Evolutionary conservation across 2,113 vertebrate genomes (phyloP).

Genomic region (Carollia perspicillata): DNA sequence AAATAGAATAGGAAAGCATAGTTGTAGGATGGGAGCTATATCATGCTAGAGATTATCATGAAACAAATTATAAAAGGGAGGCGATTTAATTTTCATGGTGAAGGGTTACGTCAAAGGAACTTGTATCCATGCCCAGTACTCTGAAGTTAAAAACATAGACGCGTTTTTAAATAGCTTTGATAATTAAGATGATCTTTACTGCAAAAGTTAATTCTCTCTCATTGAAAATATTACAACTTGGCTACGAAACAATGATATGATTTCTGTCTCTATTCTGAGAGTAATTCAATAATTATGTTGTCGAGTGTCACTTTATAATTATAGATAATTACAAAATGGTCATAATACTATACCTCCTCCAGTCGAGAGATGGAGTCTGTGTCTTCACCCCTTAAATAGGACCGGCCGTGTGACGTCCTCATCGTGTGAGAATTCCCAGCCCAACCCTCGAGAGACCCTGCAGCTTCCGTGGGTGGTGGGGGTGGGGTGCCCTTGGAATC

Average conservation of each 20-base stretch:
- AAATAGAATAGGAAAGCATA: background rate
- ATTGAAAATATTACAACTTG: background rate
- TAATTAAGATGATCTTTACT: background rate
- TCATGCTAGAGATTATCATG: background rate
- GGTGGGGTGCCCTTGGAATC: background rate
- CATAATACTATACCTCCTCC: background rate
- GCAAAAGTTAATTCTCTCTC: background rate
- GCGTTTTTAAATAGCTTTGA: background rate
- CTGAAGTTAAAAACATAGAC: background rate
- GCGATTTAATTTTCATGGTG: background rate
- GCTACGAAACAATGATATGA: background rate
- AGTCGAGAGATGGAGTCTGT: background rate
- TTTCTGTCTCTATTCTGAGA: background rate
- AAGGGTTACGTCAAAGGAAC: background rate
- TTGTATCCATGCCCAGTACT: background rate
- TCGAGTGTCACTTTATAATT: background rate
- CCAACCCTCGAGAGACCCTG: background rate
- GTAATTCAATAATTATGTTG: background rate
- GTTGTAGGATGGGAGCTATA: background rate
- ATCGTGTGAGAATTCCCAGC: background rate
- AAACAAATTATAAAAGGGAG: background rate
- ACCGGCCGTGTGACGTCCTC: background rate
- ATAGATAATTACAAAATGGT: background rate
- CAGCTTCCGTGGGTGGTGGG: background rate
- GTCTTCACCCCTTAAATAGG: background rate